Percentiles rank a stretch among this genome's conserved stretches.
phyloP scores from a whole-genome alignment of 2,797 vertebrate species.

The Trichosurus vulpecula region DNA sequence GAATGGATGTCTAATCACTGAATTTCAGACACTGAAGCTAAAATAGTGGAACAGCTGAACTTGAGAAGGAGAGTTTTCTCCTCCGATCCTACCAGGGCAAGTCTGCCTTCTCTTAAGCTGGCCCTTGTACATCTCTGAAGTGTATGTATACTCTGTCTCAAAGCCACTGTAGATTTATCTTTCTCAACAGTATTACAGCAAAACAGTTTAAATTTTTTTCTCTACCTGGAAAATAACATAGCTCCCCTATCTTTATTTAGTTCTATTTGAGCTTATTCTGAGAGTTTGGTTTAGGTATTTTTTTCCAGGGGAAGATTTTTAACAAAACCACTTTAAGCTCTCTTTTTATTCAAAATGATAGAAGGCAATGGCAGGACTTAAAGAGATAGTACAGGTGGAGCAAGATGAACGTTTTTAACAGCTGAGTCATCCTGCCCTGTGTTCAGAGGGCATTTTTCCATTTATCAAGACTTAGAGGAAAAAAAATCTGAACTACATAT shows the following conservation, averaged over 20 bases:
- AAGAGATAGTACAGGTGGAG: conserved; percentile 37
- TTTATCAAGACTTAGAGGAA: conserved; percentile 60
- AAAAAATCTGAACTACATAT: conserved; percentile 49
- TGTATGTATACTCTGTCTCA: background rate
- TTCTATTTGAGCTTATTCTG: conserved; percentile 64
- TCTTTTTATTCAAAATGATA: conserved; percentile 71
- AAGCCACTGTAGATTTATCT: conserved; percentile 39
- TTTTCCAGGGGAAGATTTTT: conserved; percentile 62
- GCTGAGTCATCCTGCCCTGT: conserved; percentile 29
- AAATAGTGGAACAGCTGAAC: background rate
- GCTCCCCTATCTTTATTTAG: conserved; percentile 61
- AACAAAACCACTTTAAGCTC: conserved; percentile 67
- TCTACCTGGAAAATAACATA: conserved; percentile 57
- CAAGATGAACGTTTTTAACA: conserved; percentile 38
- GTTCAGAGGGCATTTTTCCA: conserved; percentile 56
- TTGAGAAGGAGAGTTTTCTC: background rate
- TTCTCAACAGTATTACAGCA: conserved; percentile 38
- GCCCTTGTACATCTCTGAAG: conserved; percentile 27
- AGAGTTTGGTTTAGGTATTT: conserved; percentile 43
- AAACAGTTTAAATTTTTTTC: conserved; percentile 15
- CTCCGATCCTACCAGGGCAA: background rate
- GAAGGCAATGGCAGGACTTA: conserved; percentile 62
- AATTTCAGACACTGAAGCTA: background rate
- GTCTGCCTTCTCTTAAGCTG: conserved; percentile 8
- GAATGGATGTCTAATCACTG: background rate